A percentile compares a stretch with the other conserved stretches of the same genome.
These are phyloP conservation scores for Drosophila neonasuta DNA, from an alignment of 2,888 invertebrate species.

Conservation along the genomic window DNA sequence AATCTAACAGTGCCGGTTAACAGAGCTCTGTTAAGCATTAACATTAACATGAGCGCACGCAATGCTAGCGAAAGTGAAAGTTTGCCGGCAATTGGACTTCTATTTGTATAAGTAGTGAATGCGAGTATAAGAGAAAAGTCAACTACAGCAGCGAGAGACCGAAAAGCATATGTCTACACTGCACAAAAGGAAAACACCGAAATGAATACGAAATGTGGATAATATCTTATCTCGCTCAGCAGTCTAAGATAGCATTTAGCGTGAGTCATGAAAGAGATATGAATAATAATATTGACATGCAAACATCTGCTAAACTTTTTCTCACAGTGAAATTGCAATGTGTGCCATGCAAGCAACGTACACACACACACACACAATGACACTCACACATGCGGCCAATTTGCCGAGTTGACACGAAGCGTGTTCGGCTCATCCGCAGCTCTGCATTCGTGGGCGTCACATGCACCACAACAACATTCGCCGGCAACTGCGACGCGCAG, in stretches of 20 bases:
- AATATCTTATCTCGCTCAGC: neutral
- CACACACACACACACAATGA: slow-evolving; percentile 17
- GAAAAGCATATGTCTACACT: slow-evolving; percentile 34
- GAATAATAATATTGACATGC: neutral
- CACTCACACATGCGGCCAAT: slow-evolving; percentile 55
- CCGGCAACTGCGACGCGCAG: slow-evolving; percentile 74
- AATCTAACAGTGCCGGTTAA: slow-evolving; percentile 20
- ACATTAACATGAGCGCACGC: slow-evolving; percentile 24
- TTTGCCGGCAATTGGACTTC: slow-evolving; percentile 39
- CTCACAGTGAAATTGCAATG: slow-evolving; percentile 54
- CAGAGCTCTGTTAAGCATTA: slow-evolving; percentile 36
- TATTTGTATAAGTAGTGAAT: slow-evolving; percentile 23
- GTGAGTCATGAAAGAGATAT: neutral
- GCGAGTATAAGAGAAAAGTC: slow-evolving; percentile 49
- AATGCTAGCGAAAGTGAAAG: slow-evolving; percentile 45
- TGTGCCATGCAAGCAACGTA: slow-evolving; percentile 38
- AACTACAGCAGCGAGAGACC: slow-evolving; percentile 26
- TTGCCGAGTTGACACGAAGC: slow-evolving; percentile 62
- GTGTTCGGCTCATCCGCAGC: slow-evolving; percentile 34
- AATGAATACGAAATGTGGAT: neutral
- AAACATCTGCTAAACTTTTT: slow-evolving; percentile 14
- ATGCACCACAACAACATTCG: slow-evolving; percentile 63
- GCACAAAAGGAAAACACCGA: slow-evolving; percentile 2
- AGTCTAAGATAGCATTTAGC: neutral
- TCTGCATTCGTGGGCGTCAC: slow-evolving; percentile 60